Base-by-base conservation (phyloP, 2,113 vertebrate species). In the human region DNA sequence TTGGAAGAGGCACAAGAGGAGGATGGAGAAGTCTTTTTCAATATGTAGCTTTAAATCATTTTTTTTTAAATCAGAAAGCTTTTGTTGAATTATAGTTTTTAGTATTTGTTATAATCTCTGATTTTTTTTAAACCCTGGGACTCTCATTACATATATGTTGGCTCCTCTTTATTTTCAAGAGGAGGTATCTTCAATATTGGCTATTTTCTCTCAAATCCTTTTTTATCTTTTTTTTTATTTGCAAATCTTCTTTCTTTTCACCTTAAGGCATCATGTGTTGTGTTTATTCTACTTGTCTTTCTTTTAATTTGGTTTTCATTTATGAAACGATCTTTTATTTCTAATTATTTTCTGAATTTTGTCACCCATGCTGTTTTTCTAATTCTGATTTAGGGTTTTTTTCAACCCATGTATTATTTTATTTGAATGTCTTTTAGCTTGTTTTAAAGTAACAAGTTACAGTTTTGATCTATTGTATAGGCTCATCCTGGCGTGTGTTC, bases 241-340 rank as follows among this genome's bases (percentile, higher is more conserved):
- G 84, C 16, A 91, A 85, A 50, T 70, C 70, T 40, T 79, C 12
- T 72, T 61, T 57, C 52, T 59, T 85, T 61, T 70, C 66, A 48
- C 78, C 40, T 70, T 76, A 68, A 59, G 59, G 7, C 3, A 70
- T 89, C 59, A 48, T 38, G 32, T 93, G 5, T 73, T 57, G 48
- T 83, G 20, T 48, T 88, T 84, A 83, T 48, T 59, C 8, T 55
- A 35, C 40, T 22, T 8, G 17, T 59, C 4, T 55, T 68, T 88
- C 22, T 82, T 81, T 75, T 72, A 43, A 79, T 79, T 86, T 91
- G 32, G 23, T 78, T 9, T 72, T 86, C 55, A 87, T 81, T 87
- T 95, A 72, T 95, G 75, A 3, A 92, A 87, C 40, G 1, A 92
- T n/a, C 32, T 81, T 87, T 91, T 45, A n/a, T 73, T 87, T 73